Conservation (phyloP, 2,113 vertebrate species). For the Peromyscus leucopus region DNA sequence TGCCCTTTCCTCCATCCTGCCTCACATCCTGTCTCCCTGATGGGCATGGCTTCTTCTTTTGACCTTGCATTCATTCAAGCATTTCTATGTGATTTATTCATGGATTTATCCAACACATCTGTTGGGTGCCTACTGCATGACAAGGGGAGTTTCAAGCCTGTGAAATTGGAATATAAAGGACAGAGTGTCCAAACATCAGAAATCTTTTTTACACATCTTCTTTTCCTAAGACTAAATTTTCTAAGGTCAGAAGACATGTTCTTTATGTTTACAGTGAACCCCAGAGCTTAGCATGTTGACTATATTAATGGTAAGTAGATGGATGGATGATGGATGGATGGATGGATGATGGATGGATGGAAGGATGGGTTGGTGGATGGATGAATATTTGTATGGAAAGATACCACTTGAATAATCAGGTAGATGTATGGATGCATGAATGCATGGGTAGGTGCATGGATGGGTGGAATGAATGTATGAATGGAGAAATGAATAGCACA, state of each 20-base stretch:
- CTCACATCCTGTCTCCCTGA: neutral
- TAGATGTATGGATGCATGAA: neutral
- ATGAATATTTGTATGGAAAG: neutral
- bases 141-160: neutral
- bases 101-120: neutral
- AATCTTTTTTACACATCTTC: neutral
- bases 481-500: neutral
- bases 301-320: neutral
- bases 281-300: neutral
- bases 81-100: neutral
- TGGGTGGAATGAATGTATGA: neutral
- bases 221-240: constrained; percentile 15
- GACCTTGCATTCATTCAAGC: neutral
- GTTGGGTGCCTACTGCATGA: neutral
- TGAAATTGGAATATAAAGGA: neutral
- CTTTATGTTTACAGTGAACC: neutral
- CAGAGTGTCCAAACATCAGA: neutral
- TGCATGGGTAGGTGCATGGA: too few relatives aligned
- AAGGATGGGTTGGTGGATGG: neutral
- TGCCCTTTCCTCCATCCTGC: neutral
- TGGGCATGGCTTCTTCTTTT: neutral
- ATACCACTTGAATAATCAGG: neutral
- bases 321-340: neutral
- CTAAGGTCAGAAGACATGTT: neutral
- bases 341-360: too few relatives aligned